phyloP scores from a whole-genome alignment of 2,888 invertebrate species.

The Branchipolynoe longqiensis region DNA sequence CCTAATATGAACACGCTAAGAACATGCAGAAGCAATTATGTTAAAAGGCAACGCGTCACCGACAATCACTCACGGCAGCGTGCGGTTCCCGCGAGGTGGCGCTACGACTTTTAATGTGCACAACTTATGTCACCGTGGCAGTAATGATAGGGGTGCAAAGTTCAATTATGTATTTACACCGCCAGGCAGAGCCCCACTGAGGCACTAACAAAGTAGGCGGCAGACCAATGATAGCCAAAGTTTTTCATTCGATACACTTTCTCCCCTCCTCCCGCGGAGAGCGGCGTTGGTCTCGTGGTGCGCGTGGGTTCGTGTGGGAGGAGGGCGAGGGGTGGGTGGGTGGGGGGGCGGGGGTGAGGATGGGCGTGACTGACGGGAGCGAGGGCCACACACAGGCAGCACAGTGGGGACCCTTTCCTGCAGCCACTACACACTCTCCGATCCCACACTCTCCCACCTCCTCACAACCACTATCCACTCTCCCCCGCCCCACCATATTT shows the following conservation, averaged over 20 bases:
- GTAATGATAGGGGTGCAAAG: conserved; percentile 43
- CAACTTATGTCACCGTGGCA: conserved; percentile 41
- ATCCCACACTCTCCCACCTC: too few species aligned
- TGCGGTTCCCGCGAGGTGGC: neutral
- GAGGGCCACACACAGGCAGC: too few species aligned
- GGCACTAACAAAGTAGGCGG: conserved; percentile 47
- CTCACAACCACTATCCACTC: too few species aligned
- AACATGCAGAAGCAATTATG: conserved; percentile 3
- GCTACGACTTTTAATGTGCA: neutral
- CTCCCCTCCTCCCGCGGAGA: conserved; percentile 9
- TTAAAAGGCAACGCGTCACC: neutral
- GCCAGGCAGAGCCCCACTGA: neutral
- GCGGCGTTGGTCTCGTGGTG: conserved; percentile 27
- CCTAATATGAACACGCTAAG: too few species aligned
- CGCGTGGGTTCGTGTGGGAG: conserved; percentile 25
- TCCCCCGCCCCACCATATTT: too few species aligned
- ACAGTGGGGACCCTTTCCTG: too few species aligned
- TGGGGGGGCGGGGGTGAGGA: too few species aligned
- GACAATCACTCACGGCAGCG: neutral
- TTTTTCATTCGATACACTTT: conserved; percentile 22
- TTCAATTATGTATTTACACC: conserved; percentile 47
- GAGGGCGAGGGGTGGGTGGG: neutral
- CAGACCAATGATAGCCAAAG: neutral
- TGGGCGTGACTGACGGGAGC: too few species aligned
- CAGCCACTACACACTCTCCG: too few species aligned